Conservation (phyloP, 2,113 vertebrate species). For the Regulus satrapa region DNA sequence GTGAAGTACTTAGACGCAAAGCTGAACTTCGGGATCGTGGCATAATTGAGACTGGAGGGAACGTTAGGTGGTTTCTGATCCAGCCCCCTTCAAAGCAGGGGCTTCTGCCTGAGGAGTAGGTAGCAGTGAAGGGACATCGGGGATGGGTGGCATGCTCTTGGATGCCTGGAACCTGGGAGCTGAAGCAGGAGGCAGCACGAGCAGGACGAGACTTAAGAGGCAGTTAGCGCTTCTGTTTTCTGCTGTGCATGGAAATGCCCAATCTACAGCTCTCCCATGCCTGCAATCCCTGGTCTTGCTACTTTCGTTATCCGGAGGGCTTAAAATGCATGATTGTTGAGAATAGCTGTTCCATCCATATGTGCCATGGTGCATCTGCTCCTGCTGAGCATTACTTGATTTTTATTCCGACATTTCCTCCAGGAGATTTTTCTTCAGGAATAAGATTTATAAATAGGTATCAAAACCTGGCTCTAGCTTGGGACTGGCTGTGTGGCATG, state of each 20-base stretch:
- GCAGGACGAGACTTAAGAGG: background rate
- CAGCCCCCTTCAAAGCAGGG: background rate
- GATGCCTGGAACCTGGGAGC: background rate
- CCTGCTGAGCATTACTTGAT: background rate
- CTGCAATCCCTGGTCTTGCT: background rate
- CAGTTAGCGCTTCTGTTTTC: background rate
- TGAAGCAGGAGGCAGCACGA: background rate
- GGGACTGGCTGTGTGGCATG: background rate
- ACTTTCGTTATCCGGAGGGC: background rate
- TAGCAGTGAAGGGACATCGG: background rate
- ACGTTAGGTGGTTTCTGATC: background rate
- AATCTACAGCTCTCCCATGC: background rate
- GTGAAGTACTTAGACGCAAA: background rate
- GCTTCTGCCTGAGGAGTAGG: background rate
- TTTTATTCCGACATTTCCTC: background rate
- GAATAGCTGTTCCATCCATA: background rate
- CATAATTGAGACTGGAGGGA: background rate
- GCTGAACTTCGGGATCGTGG: background rate
- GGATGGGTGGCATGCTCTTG: background rate
- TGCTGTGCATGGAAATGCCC: background rate
- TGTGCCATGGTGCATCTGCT: background rate
- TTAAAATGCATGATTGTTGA: background rate
- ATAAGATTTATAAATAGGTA: background rate
- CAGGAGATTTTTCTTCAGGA: background rate
- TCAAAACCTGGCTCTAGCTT: background rate